These are phyloP conservation scores for Champsocephalus gunnari DNA, from an alignment of 2,797 vertebrate species.

Conservation along the genomic window DNA sequence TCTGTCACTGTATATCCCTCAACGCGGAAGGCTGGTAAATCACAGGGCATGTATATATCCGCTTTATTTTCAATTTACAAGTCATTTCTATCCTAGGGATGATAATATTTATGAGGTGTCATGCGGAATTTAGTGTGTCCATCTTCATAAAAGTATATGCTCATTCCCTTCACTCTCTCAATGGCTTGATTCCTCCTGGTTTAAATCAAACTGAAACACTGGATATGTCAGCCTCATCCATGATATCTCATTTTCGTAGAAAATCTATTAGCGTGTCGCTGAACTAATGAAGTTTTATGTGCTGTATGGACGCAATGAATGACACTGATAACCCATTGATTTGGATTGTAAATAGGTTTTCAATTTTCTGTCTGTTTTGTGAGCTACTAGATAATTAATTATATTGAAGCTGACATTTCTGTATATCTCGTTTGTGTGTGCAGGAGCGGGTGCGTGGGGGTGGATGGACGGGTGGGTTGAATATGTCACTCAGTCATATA, in stretches of 20 bases:
- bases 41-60: slow-evolving; percentile 59
- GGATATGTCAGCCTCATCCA: slow-evolving; percentile 52
- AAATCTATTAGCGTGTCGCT: slow-evolving; percentile 66
- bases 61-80: slow-evolving; percentile 76
- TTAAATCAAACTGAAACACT: slow-evolving; percentile 61
- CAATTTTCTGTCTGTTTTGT: slow-evolving; percentile 61
- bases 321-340: slow-evolving; percentile 77
- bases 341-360: slow-evolving; percentile 77
- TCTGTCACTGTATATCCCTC: slow-evolving; percentile 73
- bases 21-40: slow-evolving; percentile 58
- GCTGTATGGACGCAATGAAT: slow-evolving; percentile 64
- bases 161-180: slow-evolving; percentile 36
- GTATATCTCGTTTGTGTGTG: slow-evolving; percentile 36
- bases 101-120: slow-evolving; percentile 81
- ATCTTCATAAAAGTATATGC: slow-evolving; percentile 77
- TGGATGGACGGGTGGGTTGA: slow-evolving; percentile 53
- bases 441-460: slow-evolving; percentile 20
- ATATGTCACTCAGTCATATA: slow-evolving; percentile 75
- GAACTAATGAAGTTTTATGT: slow-evolving; percentile 76
- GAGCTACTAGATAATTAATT: slow-evolving; percentile 67
- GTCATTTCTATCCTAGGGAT: slow-evolving; percentile 67
- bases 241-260: slow-evolving; percentile 60
- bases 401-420: slow-evolving; percentile 77
- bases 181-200: slow-evolving; percentile 52
- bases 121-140: slow-evolving; percentile 73